Evolutionary conservation across 2,113 vertebrate species (phyloP).

Genomic region (Gasterosteus aculeatus): DNA sequence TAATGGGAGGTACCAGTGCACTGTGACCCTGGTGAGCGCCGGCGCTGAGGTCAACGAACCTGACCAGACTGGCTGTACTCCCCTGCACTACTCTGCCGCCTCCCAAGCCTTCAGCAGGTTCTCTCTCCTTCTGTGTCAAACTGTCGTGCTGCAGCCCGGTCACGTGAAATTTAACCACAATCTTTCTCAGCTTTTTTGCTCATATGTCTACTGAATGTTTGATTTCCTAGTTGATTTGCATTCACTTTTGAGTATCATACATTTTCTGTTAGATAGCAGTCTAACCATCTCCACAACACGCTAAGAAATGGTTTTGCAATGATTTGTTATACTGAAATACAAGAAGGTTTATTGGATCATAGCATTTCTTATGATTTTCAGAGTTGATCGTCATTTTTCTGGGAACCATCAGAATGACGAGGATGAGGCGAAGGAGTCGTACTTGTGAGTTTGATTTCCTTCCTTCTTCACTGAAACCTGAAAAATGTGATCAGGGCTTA

Average conservation of each 20-base stretch:
- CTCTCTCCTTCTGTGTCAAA: neutral
- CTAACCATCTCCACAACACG: neutral
- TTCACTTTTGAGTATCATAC: neutral
- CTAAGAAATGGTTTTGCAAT: neutral
- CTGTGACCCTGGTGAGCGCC: conserved; percentile 90
- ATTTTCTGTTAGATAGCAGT: neutral
- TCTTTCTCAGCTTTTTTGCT: neutral
- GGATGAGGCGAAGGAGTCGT: conserved; percentile 90
- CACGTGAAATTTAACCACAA: neutral
- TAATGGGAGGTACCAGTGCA: conserved; percentile 96
- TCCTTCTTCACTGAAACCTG: neutral
- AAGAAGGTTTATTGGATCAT: neutral
- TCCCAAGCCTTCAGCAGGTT: conserved; percentile 94
- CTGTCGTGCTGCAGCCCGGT: neutral
- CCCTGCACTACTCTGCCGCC: conserved; percentile 95
- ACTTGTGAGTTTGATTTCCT: conserved; percentile 87
- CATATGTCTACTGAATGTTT: neutral
- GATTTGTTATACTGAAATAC: neutral
- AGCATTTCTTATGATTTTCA: conserved; percentile 54
- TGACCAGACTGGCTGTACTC: conserved; percentile 92
- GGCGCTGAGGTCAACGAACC: conserved; percentile 91
- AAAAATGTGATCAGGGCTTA: neutral
- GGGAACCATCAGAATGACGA: conserved; percentile 87
- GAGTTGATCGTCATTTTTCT: conserved; percentile 87
- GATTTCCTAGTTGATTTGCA: neutral